A percentile compares a stretch with the other conserved stretches of the same genome.
phyloP scores from a whole-genome alignment of 2,797 vertebrate species.

The Acestrorhynchus altus region DNA sequence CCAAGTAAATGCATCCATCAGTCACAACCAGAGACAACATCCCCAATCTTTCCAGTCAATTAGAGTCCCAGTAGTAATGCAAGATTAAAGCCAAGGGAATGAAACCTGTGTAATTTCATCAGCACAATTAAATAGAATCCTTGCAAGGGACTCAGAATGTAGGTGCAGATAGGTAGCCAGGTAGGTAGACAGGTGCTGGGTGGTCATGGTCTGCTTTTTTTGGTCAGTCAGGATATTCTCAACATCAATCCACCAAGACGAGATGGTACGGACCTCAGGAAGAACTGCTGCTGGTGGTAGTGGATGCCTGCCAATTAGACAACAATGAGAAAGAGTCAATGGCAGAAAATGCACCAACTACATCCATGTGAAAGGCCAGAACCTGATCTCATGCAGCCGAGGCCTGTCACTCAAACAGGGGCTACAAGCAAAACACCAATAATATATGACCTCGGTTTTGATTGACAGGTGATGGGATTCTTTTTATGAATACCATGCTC shows the following conservation, averaged over 20 bases:
- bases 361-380: constrained; percentile 54
- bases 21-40: neutral
- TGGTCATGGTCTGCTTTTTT: constrained; percentile 43
- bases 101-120: neutral
- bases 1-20: neutral
- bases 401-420: constrained; percentile 68
- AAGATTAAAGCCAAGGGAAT: neutral
- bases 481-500: constrained; percentile 73
- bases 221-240: constrained; percentile 41
- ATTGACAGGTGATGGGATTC: constrained; percentile 58
- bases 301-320: constrained; percentile 73
- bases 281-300: constrained; percentile 76
- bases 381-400: constrained; percentile 70
- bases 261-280: constrained; percentile 62
- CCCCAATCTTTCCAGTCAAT: neutral
- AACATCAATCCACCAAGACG: constrained; percentile 41
- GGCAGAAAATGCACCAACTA: constrained; percentile 8
- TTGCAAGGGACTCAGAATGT: neutral
- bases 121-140: neutral
- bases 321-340: constrained; percentile 46
- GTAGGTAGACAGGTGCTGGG: constrained; percentile 27
- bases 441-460: constrained; percentile 60
- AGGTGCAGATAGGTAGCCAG: constrained; percentile 15
- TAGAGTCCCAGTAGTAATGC: neutral
- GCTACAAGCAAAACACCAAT: constrained; percentile 71